These are phyloP conservation scores for Spodoptera exigua DNA, from an alignment of 2,888 invertebrate species.

Conservation along the genomic window DNA sequence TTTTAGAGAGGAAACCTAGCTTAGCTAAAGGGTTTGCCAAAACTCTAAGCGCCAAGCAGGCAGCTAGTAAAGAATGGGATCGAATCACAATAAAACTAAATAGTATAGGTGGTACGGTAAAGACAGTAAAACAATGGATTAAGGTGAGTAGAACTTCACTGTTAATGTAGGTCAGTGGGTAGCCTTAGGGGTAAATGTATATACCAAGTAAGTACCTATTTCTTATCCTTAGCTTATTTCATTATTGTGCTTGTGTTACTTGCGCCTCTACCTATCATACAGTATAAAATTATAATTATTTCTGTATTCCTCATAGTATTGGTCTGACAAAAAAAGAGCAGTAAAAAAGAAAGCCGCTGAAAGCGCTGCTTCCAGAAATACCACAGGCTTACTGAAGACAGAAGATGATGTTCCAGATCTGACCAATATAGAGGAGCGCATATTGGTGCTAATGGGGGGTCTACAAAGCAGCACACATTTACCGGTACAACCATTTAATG, in stretches of 20 bases:
- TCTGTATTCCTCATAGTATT: neutral
- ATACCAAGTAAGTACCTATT: no score
- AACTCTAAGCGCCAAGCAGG: conserved; percentile 1
- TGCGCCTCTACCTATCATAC: no score
- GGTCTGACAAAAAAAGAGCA: conserved; percentile 11
- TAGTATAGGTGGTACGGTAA: conserved; percentile 7
- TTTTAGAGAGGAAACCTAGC: conserved; percentile 5
- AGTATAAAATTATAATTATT: no score
- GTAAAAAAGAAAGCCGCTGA: conserved; percentile 15
- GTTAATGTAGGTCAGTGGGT: no score
- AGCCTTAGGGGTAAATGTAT: no score
- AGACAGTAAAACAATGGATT: conserved; percentile 12
- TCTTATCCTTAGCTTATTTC: no score
- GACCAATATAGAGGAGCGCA: conserved; percentile 10
- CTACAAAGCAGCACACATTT: no score
- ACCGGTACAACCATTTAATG: no score
- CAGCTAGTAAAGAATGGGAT: conserved; percentile 13
- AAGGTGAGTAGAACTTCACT: conserved; percentile 3
- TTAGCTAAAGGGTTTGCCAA: conserved; percentile 4
- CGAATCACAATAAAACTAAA: conserved; percentile 3
- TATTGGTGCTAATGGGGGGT: conserved; percentile 1
- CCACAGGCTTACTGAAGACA: neutral
- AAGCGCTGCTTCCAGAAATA: neutral
- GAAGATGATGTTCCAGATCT: neutral
- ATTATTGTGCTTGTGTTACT: no score